Evolutionary conservation across 64 coral and sea anemone species (phyloP).

Genomic region (Pocillopora verrucosa): DNA sequence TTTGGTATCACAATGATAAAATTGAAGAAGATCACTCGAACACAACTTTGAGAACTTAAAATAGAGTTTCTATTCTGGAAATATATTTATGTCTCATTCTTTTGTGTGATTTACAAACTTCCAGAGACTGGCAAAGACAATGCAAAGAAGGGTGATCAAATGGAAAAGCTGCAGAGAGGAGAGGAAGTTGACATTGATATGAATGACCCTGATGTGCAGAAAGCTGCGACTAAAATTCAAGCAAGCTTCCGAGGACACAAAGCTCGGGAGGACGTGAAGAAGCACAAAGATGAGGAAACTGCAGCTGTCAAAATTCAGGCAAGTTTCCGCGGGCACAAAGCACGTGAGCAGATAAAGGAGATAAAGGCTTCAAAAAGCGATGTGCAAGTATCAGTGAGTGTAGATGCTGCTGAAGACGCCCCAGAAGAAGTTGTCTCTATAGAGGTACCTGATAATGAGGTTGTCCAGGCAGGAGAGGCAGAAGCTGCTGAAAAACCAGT

Average conservation of each 20-base stretch:
- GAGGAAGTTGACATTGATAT: constrained; percentile 90
- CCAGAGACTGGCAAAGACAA: constrained; percentile 91
- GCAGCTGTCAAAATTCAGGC: constrained; percentile 88
- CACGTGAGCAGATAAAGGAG: constrained; percentile 81
- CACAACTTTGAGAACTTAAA: too few species aligned
- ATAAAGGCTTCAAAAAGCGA: constrained; percentile 53
- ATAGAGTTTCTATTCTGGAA: too few species aligned
- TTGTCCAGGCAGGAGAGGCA: neutral
- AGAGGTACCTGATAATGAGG: neutral
- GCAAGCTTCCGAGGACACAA: constrained; percentile 93
- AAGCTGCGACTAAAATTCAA: constrained; percentile 91
- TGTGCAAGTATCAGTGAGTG: constrained; percentile 24
- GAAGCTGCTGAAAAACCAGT: neutral
- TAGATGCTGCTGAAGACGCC: neutral
- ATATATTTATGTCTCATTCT: neutral
- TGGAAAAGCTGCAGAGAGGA: constrained; percentile 78
- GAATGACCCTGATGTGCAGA: constrained; percentile 69
- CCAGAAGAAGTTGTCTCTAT: too few species aligned
- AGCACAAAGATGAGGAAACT: constrained; percentile 74
- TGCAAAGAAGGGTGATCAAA: constrained; percentile 75
- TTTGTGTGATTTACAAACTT: neutral
- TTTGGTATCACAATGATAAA: too few species aligned
- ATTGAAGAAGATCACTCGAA: too few species aligned
- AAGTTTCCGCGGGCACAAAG: constrained; percentile 80
- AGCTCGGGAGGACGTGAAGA: constrained; percentile 83